phyloP scores from a whole-genome alignment of 2,888 invertebrate species.

The Lepidocyrtoides sp. region DNA sequence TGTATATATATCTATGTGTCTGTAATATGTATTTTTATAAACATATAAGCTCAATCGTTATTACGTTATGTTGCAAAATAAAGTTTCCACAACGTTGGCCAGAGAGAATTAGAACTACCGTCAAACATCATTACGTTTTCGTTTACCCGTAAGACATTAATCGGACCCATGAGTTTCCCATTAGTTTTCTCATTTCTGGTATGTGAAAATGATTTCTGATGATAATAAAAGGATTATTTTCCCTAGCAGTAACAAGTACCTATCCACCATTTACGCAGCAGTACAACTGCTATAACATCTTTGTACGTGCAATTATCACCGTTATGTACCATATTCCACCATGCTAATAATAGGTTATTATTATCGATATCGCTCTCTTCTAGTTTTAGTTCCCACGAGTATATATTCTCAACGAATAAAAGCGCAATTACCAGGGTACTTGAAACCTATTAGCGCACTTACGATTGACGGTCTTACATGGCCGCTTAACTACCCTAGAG shows the following conservation, averaged over 20 bases:
- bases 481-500: neutral
- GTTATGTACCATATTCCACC: neutral
- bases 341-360: neutral
- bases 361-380: neutral
- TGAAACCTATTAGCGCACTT: neutral
- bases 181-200: neutral
- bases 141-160: neutral
- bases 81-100: too few species aligned
- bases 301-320: neutral
- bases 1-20: too few species aligned
- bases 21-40: too few species aligned
- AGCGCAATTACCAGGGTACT: neutral
- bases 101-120: neutral
- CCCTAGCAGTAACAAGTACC: too few species aligned
- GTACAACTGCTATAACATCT: neutral
- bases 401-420: neutral
- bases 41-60: too few species aligned
- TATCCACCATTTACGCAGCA: neutral
- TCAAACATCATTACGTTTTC: neutral
- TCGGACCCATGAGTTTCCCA: neutral
- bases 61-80: too few species aligned
- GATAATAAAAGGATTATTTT: conserved; percentile 32
- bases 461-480: neutral
- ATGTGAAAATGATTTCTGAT: conserved; percentile 53
- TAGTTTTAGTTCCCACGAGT: neutral